phyloP scores from a whole-genome alignment of 2,113 vertebrate genomes.

The Ageneiosus marmoratus region DNA sequence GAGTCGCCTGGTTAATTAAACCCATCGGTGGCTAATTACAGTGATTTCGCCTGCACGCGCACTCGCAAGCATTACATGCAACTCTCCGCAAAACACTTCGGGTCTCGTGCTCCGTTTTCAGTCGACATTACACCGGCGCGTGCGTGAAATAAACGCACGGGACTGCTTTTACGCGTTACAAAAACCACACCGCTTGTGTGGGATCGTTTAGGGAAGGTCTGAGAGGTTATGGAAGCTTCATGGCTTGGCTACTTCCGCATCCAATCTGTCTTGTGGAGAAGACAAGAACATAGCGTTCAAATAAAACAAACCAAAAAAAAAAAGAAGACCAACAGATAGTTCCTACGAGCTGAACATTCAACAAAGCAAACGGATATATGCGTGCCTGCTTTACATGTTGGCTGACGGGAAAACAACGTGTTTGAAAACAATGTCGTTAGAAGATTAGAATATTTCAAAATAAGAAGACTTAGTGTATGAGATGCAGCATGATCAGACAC shows the following conservation, averaged over 20 bases:
- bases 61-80: neutral
- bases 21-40: neutral
- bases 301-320: neutral
- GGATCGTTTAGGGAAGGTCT: neutral
- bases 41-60: neutral
- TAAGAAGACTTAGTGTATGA: neutral
- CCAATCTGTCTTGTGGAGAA: neutral
- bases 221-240: neutral
- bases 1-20: neutral
- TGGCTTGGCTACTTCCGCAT: conserved; percentile 32
- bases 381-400: neutral
- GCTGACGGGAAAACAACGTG: neutral
- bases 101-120: neutral
- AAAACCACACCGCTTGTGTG: neutral
- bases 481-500: neutral
- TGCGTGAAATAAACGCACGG: neutral
- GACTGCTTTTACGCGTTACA: neutral
- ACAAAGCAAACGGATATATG: neutral
- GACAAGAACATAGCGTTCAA: neutral
- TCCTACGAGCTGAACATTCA: conserved; percentile 20
- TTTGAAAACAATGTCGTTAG: neutral
- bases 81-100: neutral
- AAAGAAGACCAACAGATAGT: neutral
- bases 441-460: neutral
- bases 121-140: neutral